phyloP scores from a whole-genome alignment of 1,140 invertebrate species.

The Venturia canescens region DNA sequence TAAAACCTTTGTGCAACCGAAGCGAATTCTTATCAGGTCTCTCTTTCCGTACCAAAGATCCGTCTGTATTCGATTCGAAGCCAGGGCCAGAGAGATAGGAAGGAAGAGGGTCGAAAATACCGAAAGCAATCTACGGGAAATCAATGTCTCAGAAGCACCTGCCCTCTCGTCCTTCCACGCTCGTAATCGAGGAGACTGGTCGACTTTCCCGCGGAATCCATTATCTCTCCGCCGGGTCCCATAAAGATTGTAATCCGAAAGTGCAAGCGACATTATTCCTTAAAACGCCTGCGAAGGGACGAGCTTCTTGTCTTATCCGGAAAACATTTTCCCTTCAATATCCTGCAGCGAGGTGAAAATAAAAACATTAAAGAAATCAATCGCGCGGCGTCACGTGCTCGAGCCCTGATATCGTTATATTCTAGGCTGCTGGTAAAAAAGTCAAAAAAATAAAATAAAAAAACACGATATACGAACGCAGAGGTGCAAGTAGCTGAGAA shows the following conservation, averaged over 20 bases:
- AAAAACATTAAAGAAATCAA: not conserved
- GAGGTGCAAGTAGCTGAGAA: not conserved
- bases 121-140: conserved; percentile 54
- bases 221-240: conserved; percentile 42
- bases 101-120: conserved; percentile 33
- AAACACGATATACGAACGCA: not conserved
- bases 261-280: conserved; percentile 43
- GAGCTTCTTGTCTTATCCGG: not conserved
- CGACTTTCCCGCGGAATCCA: conserved; percentile 48
- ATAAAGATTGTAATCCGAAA: conserved; percentile 45
- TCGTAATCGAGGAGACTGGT: conserved; percentile 55
- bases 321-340: conserved; percentile 12
- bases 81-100: not conserved
- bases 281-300: not conserved
- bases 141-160: conserved; percentile 53
- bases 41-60: conserved; percentile 23
- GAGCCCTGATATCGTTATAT: too few relatives aligned
- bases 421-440: too few relatives aligned
- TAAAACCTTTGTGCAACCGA: conserved; percentile 27
- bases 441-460: too few relatives aligned
- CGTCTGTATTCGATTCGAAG: not conserved
- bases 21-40: conserved; percentile 43
- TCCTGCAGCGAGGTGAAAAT: not conserved
- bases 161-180: conserved; percentile 44
- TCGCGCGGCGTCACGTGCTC: too few relatives aligned